A percentile compares a stretch with the other conserved stretches of the same genome.
Evolutionary conservation across 2,797 vertebrate species (phyloP).

Genomic region (Pseudocheirus occidentalis): DNA sequence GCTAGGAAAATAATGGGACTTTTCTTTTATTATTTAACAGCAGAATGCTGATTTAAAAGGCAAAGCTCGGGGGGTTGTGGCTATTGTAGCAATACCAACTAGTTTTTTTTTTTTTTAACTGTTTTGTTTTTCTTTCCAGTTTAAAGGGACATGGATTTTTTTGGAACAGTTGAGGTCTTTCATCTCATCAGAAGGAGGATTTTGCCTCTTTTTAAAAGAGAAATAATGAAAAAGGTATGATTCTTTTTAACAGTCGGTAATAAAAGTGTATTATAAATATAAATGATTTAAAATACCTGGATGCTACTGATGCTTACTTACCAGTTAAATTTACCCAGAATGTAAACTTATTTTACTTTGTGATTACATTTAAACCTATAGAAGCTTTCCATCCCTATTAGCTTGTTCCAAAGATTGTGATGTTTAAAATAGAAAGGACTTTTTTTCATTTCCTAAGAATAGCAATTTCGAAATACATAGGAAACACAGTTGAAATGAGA

Average conservation of each 20-base stretch:
- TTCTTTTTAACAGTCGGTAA: conserved; percentile 51
- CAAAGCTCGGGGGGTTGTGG: conserved; percentile 81
- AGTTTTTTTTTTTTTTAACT: conserved; percentile 74
- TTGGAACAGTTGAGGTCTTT: conserved; percentile 66
- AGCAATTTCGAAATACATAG: conserved; percentile 17
- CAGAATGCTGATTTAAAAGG: conserved; percentile 79
- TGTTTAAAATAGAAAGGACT: background rate
- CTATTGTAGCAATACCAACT: conserved; percentile 77
- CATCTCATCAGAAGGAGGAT: conserved; percentile 48
- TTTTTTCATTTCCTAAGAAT: background rate
- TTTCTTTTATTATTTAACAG: conserved; percentile 85
- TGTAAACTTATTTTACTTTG: conserved; percentile 13
- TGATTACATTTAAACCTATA: background rate
- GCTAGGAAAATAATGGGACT: conserved; percentile 84
- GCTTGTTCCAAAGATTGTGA: conserved; percentile 4
- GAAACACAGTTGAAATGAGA: background rate
- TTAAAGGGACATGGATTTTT: conserved; percentile 68
- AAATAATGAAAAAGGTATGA: conserved; percentile 47
- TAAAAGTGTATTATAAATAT: conserved; percentile 59
- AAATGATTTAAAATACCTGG: conserved; percentile 28
- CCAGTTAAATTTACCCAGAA: background rate
- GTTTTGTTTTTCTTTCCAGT: conserved; percentile 68
- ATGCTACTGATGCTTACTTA: background rate
- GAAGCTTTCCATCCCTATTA: background rate
- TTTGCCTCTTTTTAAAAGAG: conserved; percentile 41